Conservation (phyloP, 2,888 invertebrate genomes). For the Apodemia mormo region DNA sequence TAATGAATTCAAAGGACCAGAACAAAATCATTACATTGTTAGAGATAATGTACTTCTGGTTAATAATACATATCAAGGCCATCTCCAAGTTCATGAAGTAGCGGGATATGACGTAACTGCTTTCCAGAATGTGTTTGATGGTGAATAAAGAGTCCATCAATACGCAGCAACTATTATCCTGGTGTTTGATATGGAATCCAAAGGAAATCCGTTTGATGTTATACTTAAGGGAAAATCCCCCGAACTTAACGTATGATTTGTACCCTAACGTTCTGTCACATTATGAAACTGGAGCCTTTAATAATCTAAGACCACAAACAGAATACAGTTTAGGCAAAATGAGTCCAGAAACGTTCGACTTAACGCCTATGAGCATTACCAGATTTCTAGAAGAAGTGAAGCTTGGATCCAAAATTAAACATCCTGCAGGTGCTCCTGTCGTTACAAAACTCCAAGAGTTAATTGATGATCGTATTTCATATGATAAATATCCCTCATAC, state of each 20-base stretch:
- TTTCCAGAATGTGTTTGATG: no score
- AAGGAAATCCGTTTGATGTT: constrained; percentile 13
- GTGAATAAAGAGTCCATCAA: no score
- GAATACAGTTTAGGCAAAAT: constrained; percentile 25
- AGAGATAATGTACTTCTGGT: no score
- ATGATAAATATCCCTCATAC: not conserved
- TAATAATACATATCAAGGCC: no score
- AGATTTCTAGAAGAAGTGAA: constrained; percentile 24
- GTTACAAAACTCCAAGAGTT: constrained; percentile 9
- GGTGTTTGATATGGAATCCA: no score
- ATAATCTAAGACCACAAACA: constrained; percentile 22
- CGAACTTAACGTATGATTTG: constrained; percentile 9
- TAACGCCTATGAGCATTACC: constrained; percentile 15
- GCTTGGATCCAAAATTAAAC: constrained; percentile 25
- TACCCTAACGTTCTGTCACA: constrained; percentile 22
- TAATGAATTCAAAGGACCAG: no score
- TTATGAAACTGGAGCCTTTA: constrained; percentile 24
- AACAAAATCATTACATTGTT: no score
- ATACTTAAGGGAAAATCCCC: constrained; percentile 18
- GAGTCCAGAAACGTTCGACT: constrained; percentile 23
- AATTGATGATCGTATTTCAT: constrained; percentile 13
- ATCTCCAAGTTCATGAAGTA: no score
- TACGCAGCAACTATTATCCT: no score
- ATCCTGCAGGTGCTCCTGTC: constrained; percentile 20
- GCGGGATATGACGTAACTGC: no score